phyloP scores from a whole-genome alignment of 2,113 vertebrate species.

The Daboia siamensis region DNA sequence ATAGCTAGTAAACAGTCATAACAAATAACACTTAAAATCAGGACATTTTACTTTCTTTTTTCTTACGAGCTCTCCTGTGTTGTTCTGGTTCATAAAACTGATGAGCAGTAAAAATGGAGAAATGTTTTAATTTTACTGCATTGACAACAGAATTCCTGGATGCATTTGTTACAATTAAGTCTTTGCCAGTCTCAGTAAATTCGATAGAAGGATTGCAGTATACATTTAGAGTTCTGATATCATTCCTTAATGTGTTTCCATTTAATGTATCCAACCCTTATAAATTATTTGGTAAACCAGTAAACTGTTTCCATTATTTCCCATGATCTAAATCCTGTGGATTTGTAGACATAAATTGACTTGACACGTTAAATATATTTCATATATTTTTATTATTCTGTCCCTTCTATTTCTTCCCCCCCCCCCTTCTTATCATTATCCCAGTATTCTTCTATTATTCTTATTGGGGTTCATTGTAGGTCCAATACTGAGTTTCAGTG shows the following conservation, averaged over 20 bases:
- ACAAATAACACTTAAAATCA: neutral
- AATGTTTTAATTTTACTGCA: neutral
- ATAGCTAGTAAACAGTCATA: neutral
- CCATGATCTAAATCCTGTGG: neutral
- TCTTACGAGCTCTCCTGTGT: neutral
- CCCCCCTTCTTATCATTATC: neutral
- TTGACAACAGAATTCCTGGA: slow-evolving; percentile 5
- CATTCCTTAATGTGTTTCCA: slow-evolving; percentile 27
- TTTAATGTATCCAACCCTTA: slow-evolving; percentile 16
- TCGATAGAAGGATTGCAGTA: neutral
- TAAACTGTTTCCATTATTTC: slow-evolving; percentile 11
- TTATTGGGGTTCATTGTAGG: neutral
- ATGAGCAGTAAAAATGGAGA: neutral
- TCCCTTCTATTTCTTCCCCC: neutral
- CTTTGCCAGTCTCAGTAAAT: neutral
- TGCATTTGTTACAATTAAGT: neutral
- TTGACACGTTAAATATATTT: neutral
- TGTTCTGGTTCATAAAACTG: neutral
- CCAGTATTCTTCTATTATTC: neutral
- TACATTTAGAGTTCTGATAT: neutral
- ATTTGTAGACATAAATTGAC: neutral
- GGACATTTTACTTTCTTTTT: neutral
- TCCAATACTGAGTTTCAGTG: neutral
- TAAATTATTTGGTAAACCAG: slow-evolving; percentile 6
- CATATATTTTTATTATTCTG: neutral